phyloP scores from a whole-genome alignment of 2,113 vertebrate genomes.

The Brachypteracias leptosomus region DNA sequence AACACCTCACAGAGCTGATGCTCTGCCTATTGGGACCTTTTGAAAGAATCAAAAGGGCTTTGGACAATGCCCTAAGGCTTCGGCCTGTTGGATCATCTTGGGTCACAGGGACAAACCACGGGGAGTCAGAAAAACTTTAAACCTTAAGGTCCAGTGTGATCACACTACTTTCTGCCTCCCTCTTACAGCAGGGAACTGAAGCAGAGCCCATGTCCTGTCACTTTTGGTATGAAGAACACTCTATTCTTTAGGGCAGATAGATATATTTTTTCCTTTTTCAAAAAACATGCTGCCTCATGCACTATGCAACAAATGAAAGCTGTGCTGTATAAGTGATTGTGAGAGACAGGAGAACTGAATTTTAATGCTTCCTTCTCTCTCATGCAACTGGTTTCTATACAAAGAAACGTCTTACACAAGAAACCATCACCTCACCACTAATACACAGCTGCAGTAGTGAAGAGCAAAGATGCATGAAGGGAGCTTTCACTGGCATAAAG shows the following conservation, averaged over 20 bases:
- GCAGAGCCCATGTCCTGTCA: rapidly evolving
- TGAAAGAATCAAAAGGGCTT: neutral
- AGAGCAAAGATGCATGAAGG: neutral
- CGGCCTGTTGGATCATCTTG: neutral
- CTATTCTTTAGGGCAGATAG: neutral
- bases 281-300: neutral
- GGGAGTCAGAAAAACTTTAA: neutral
- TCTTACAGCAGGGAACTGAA: neutral
- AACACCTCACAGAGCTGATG: neutral
- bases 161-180: neutral
- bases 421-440: neutral
- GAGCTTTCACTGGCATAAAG: neutral
- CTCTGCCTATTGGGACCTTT: neutral
- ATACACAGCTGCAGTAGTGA: neutral
- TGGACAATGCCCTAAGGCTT: neutral
- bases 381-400: neutral
- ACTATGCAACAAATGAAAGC: neutral
- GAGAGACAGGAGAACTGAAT: neutral
- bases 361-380: neutral
- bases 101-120: neutral
- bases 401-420: neutral
- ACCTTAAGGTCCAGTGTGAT: neutral
- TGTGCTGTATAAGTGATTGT: neutral
- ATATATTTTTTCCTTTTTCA: neutral
- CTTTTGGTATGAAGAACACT: neutral